phyloP scores from a whole-genome alignment of 2,113 vertebrate species.

The Sturnira hondurensis region DNA sequence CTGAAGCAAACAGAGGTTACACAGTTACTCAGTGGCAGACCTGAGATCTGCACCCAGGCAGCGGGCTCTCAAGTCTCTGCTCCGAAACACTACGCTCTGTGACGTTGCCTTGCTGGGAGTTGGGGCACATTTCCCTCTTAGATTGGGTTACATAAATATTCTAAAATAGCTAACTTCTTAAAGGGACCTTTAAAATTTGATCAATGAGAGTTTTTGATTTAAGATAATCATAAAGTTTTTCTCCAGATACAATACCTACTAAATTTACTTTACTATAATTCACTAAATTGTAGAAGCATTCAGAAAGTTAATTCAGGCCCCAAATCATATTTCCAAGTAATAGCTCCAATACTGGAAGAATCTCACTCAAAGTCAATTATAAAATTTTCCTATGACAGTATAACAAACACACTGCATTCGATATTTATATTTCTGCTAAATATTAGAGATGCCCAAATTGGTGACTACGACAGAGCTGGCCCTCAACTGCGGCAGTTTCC shows the following conservation, averaged over 20 bases:
- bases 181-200: not conserved
- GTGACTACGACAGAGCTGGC: constrained; percentile 53
- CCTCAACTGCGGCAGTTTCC: constrained; percentile 35
- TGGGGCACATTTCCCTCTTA: not conserved
- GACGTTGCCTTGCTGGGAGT: not conserved
- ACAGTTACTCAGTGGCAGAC: not conserved
- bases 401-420: constrained; percentile 55
- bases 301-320: constrained; percentile 27
- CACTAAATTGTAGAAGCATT: not conserved
- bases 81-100: not conserved
- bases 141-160: not conserved
- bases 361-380: constrained; percentile 37
- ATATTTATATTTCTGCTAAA: constrained; percentile 67
- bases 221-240: not conserved
- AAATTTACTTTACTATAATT: not conserved
- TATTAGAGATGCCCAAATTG: constrained; percentile 55
- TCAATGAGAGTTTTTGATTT: not conserved
- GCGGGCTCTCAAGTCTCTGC: not conserved
- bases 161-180: not conserved
- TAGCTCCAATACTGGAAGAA: constrained; percentile 29
- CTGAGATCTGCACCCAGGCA: not conserved
- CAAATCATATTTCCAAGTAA: constrained; percentile 28
- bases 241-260: not conserved
- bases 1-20: not conserved
- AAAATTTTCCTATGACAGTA: constrained; percentile 43